These are phyloP conservation scores for Corythaeola cristata DNA, from an alignment of 2,113 vertebrate species.

Conservation along the genomic window DNA sequence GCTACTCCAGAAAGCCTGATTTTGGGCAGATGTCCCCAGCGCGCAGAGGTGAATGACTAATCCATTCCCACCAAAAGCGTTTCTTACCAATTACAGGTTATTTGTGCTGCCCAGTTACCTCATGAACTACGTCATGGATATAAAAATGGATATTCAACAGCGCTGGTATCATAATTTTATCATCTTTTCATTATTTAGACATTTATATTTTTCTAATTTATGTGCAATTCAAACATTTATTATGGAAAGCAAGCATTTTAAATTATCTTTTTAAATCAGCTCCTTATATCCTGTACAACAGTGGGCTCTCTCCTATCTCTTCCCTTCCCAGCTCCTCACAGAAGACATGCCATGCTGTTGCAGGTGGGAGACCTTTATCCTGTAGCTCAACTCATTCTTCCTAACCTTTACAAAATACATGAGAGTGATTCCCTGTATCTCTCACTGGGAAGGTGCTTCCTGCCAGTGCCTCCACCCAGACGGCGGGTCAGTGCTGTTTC, in stretches of 20 bases:
- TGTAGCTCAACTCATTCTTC: background rate
- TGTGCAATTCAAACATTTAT: background rate
- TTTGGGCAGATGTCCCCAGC: background rate
- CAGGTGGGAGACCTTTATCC: background rate
- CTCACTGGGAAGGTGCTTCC: background rate
- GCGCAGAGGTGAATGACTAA: background rate
- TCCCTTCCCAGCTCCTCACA: background rate
- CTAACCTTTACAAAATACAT: background rate
- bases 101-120: background rate
- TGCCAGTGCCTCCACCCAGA: background rate
- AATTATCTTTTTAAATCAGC: background rate
- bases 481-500: fast-evolving
- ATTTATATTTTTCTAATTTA: background rate
- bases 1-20: background rate
- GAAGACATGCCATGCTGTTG: fast-evolving
- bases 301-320: background rate
- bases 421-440: background rate
- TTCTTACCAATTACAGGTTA: background rate
- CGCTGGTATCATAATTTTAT: background rate
- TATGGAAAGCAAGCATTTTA: background rate
- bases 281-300: background rate
- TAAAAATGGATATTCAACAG: background rate
- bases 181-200: background rate
- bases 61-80: background rate
- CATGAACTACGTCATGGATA: background rate